Evolutionary conservation across 2,113 vertebrate genomes (phyloP), one percentile per base, ranked within the genome.

Genomic region (Rhea pennata): DNA sequence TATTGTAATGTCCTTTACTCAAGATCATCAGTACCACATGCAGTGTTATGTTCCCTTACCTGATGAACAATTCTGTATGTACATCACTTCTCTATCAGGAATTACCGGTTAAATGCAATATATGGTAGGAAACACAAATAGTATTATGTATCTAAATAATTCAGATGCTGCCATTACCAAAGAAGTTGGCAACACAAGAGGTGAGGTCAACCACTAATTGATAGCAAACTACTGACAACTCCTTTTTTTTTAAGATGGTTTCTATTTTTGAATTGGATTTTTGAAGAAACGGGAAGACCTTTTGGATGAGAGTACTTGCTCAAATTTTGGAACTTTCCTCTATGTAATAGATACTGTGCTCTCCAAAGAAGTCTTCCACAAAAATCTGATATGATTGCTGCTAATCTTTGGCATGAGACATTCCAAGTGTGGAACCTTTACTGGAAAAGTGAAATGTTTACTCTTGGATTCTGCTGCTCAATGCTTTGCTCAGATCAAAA

Each of bases 381-480:
- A 26, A 5, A 15, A 56, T 74, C 29, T 74, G 36, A 20, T 59
- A 67, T 53, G n/a, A 81, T 4, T 10, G 39, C 65, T 71, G 13
- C 24, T 81, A 61, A 64, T 75, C 65, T 84, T 88, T 65, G 65
- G 74, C 19, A 56, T 71, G 26, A 92, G 69, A 92, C 88, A 88
- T 79, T 6, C 9, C 56, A 87, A 51, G 17, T 13, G 51, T 82
- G 36, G 29, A 72, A 82, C 65, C 26, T 76, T 61, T 42, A 82
- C 31, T 36, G n/a, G 33, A 72, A 33, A 80, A 94, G 15, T 59
- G 59, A 92, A 83, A 77, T 76, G 22, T 14, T 58, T 78, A 16
- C 33, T 88, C 77, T 72, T 56, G 26, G 6, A 8, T 56, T 77
- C 58, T 84, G 29, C 4, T 56, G 86, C 46, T 81, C 40, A 75